Conservation (phyloP, 1,140 invertebrate genomes). For the Drosophila malerkotliana region DNA sequence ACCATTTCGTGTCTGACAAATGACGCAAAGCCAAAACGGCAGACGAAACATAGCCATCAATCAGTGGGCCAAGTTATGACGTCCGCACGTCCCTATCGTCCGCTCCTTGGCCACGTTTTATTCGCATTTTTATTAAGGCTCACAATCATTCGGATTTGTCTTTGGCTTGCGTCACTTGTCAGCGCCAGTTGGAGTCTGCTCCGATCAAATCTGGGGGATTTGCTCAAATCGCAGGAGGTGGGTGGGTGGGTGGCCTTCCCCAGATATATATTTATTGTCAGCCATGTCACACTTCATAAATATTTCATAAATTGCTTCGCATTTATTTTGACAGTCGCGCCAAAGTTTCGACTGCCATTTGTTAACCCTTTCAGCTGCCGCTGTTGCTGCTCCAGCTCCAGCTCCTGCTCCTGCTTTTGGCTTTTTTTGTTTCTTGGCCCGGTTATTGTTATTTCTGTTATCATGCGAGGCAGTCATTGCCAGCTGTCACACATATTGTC, state of each 20-base stretch:
- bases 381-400: conserved; percentile 13
- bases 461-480: conserved; percentile 74
- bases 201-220: conserved; percentile 6
- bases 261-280: conserved; percentile 66
- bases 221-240: not conserved
- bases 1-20: conserved; percentile 53
- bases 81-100: conserved; percentile 46
- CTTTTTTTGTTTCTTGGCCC: conserved; percentile 36
- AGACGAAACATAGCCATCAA: conserved; percentile 72
- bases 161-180: conserved; percentile 62
- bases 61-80: conserved; percentile 69
- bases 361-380: conserved; percentile 68
- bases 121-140: conserved; percentile 43
- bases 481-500: conserved; percentile 74
- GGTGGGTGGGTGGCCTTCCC: not conserved
- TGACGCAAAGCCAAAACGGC: conserved; percentile 51
- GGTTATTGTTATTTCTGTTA: conserved; percentile 60
- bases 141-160: conserved; percentile 32
- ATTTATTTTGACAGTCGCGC: conserved; percentile 67
- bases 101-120: conserved; percentile 15
- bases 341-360: conserved; percentile 68
- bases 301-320: conserved; percentile 78
- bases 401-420: not conserved
- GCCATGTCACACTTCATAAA: conserved; percentile 72
- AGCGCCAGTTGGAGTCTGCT: conserved; percentile 41